These are phyloP conservation scores for Graptemys geographica DNA, from an alignment of 2,797 vertebrate genomes.

Conservation along the genomic window DNA sequence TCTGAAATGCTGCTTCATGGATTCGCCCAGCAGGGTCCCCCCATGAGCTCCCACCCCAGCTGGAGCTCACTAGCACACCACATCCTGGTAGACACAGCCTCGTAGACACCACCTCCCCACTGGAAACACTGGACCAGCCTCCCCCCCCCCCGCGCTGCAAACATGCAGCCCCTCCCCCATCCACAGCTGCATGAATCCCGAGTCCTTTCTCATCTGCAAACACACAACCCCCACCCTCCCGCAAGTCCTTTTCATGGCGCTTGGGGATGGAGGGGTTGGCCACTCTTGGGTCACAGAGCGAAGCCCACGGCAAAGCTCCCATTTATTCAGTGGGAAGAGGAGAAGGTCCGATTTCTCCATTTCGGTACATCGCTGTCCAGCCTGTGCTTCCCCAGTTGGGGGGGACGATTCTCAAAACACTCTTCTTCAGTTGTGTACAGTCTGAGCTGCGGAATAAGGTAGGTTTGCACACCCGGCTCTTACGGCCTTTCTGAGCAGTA, in stretches of 20 bases:
- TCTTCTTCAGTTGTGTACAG: background rate
- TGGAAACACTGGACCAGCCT: too few relatives aligned
- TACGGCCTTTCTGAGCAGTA: background rate
- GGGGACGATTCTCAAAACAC: background rate
- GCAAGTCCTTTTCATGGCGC: background rate
- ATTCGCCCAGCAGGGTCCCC: too few relatives aligned
- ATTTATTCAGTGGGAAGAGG: background rate
- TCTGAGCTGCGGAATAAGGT: background rate
- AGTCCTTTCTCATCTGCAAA: too few relatives aligned
- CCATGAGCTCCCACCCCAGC: too few relatives aligned
- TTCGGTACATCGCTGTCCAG: background rate
- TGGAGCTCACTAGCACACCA: too few relatives aligned
- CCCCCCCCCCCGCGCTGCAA: too few relatives aligned
- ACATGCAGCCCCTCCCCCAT: background rate
- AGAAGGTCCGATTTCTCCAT: accelerated
- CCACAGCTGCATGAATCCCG: background rate
- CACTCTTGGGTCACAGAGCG: background rate
- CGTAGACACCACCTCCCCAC: too few relatives aligned
- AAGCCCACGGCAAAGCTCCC: background rate
- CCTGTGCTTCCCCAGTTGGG: background rate
- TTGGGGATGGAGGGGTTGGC: background rate
- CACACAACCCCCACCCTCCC: too few relatives aligned
- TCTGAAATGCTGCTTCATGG: too few relatives aligned
- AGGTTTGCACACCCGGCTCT: background rate
- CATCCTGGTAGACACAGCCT: too few relatives aligned